A percentile compares a stretch with the other conserved stretches of the same genome.
phyloP scores from a whole-genome alignment of 2,113 vertebrate species.

The Onychostruthus taczanowskii region DNA sequence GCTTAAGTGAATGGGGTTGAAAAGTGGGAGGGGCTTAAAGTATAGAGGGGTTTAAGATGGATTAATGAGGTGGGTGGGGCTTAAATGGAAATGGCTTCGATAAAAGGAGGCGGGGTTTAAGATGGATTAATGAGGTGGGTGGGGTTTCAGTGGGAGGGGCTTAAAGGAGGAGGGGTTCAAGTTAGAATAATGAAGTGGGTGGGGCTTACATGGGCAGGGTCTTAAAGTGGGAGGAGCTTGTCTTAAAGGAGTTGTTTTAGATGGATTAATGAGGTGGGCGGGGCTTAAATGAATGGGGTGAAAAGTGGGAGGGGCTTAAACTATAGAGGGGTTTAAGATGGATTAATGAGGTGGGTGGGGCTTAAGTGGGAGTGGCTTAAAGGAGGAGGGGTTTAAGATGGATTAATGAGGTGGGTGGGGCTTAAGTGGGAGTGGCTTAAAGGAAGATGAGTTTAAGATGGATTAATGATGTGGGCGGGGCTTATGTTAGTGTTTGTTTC shows the following conservation, averaged over 20 bases:
- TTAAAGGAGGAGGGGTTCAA: no score
- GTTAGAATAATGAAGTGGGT: not conserved
- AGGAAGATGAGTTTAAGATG: accelerated
- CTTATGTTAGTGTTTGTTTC: no score
- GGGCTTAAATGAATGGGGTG: not conserved
- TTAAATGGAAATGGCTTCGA: not conserved
- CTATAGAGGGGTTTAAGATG: no score
- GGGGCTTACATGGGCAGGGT: no score
- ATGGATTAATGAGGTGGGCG: not conserved
- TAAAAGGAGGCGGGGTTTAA: not conserved
- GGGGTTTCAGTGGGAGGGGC: not conserved
- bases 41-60: no score
- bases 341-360: no score
- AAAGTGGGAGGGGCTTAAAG: no score
- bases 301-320: no score
- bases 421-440: not conserved
- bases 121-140: no score
- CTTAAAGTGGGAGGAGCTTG: not conserved
- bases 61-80: not conserved
- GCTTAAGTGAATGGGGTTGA: not conserved
- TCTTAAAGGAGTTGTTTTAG: no score
- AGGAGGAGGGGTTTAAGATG: no score
- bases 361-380: not conserved
- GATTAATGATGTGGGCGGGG: not conserved
- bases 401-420: not conserved